Base-by-base conservation (phyloP, 1,140 invertebrate genomes). In the Lucilia cuprina region DNA sequence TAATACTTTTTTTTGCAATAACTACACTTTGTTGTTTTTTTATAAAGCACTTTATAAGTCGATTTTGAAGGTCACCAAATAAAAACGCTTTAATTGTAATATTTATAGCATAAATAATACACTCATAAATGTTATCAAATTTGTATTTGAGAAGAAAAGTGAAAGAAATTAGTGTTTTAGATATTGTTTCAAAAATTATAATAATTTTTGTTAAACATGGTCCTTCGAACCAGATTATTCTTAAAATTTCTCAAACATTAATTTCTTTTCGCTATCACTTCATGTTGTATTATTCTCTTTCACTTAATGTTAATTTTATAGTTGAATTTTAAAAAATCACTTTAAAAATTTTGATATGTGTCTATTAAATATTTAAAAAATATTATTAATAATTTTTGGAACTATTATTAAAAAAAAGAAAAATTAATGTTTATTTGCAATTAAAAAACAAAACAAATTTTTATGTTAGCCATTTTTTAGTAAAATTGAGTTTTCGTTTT, bases 401-500 rank as follows among this genome's bases (percentile, higher is more conserved):
- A 70, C 65, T 17, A 70, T 70, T 4, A 21, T 70, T 41, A 2
- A 30, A 30, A 41, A 7, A 41, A 30, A 41, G 0, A 41, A 41
- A 8, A 21, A 25, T 70, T 21, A 21, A 70, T 70, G 65, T 70
- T 70, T 19, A 70, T 70, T 70, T 70, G 65, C 65, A 19, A 25
- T 47, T 75, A 5, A n/a, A 78, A 78, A 78, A 47, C 17, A 19
- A 80, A 49, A n/a, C n/a, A 4, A 49, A 80, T 49, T 21, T 80
- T 49, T 55, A 55, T 80, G 17, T 80, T 74, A 19, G 82, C 55
- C 55, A 75, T 41, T 49, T 80, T 77, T 47, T 80, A 80, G 77
- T 80, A 80, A 80, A 80, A 80, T 19, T 17, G 34, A 82, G 83
- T 85, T 84, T 86, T 83, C 35, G 85, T 88, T 90, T 88, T 93